Base-by-base conservation (phyloP, 1,140 invertebrate species). In the Drosophila paulistorum region DNA sequence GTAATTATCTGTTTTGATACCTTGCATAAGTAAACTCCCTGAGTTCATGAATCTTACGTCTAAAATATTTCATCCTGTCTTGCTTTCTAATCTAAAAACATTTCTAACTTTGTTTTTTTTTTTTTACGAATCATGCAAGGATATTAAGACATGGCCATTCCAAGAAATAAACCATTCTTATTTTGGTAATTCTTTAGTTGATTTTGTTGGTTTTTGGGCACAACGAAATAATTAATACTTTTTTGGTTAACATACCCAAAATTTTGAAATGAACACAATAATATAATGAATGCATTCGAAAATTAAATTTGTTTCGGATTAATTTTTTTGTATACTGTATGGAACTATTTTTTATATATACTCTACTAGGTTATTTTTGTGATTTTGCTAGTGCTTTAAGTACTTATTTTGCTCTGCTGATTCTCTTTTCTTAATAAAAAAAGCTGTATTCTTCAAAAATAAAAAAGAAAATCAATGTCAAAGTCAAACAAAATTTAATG, bases 331-430 rank as follows among this genome's bases (percentile, higher is more conserved):
- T 57, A 20, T 59, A 37, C 9, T 59, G 37, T 37, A 23, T 51
- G 6, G 17, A 59, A 59, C 14, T 59, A 37, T 59, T 39, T 58
- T 57, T 57, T 30, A 57, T 30, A 57, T 87, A 87, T 87, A 87
- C 72, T 79, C 79, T 72, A 82, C 59, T 86, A 89, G 83, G 65
- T 86, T 89, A 89, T 60, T 87, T 48, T 74, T 86, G 83, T 86
- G 83, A 86, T 86, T 86, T 86, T 71, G 59, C 72, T 87, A 87
- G 83, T 86, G 79, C 83, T 86, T 83, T 68, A 86, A 86, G 83
- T 86, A 86, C 83, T 73, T 83, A 83, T 68, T 79, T 82, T 30
- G 30, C 30, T 78, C 78, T 72, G 79, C 45, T 78, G 64, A 77
- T 42, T 82, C 54, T 74, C 61, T 73, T 69, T 69, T 68, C 64